Conservation (phyloP, 2,888 invertebrate genomes). For the Stramonita haemastoma region DNA sequence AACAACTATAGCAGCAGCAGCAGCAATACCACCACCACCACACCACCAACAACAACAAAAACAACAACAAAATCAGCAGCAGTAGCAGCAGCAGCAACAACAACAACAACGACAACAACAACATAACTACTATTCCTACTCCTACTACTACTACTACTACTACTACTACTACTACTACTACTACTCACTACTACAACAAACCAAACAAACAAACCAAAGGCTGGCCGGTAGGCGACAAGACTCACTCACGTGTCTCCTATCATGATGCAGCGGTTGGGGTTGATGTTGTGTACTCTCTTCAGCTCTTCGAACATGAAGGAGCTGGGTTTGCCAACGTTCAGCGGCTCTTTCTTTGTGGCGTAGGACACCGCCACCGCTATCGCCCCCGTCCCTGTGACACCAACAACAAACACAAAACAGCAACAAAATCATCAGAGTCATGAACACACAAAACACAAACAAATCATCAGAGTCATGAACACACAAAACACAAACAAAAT, state of each 20-base stretch:
- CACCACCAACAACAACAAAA: no score
- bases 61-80: no score
- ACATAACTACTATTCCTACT: background rate
- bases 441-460: no score
- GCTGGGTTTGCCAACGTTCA: conserved; percentile 94
- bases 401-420: no score
- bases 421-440: no score
- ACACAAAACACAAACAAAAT: no score
- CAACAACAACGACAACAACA: background rate
- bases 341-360: conserved; percentile 87
- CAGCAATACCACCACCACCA: no score
- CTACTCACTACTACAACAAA: background rate
- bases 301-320: conserved; percentile 85
- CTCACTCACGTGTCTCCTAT: conserved; percentile 90
- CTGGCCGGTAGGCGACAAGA: background rate
- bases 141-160: no score
- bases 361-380: conserved; percentile 91
- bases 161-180: no score
- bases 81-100: no score
- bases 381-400: conserved; percentile 88
- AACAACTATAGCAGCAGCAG: no score
- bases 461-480: no score
- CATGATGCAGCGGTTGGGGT: conserved; percentile 91
- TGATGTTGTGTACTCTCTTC: conserved; percentile 85
- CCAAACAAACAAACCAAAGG: background rate